Base-by-base conservation (phyloP, 37 sponge, comb jelly and placozoan species). In the Tethya wilhelma region DNA sequence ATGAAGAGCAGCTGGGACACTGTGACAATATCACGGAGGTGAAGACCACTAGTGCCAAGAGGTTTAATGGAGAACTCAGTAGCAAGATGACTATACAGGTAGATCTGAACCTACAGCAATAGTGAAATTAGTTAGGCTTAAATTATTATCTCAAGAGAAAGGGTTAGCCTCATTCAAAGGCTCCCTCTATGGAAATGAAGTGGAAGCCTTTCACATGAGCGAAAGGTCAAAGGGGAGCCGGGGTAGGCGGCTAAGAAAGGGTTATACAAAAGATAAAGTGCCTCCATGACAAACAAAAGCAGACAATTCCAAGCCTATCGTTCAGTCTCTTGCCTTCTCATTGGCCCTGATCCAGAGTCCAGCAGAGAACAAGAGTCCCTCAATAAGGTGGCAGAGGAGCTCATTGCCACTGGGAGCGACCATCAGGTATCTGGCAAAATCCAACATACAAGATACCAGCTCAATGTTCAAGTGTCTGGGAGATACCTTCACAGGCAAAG, bases 91-190 rank as follows among this genome's bases (percentile, higher is more conserved):
- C 87, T 90, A 68, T 88, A 87, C 69, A 93, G 77, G 25, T 75
- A 43, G 19, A 76, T 56, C 71, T 93, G 93, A 44, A 93, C 85
- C 85, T 92, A 81, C n/a, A n/a, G n/a, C n/a, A n/a, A n/a, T n/a
- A n/a, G n/a, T n/a, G n/a, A n/a, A n/a, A n/a, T n/a, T n/a, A n/a
- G n/a, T n/a, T n/a, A n/a, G n/a, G n/a, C n/a, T n/a, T n/a, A n/a
- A n/a, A n/a, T n/a, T n/a, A n/a, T n/a, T n/a, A n/a, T n/a, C n/a
- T n/a, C n/a, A n/a, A 49, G 14, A 49, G 53, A 49, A 49, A 14
- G 53, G 53, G 9, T 49, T 49, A 9, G 53, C 14, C 14, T 49
- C 14, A 14, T 9, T 49, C 53, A 49, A 49, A 49, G 9, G 14
- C 53, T n/a, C n/a, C n/a, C n/a, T n/a, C n/a, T n/a, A n/a, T n/a